Conservation (phyloP, 2,888 invertebrate species). For the Plebejus anna region DNA sequence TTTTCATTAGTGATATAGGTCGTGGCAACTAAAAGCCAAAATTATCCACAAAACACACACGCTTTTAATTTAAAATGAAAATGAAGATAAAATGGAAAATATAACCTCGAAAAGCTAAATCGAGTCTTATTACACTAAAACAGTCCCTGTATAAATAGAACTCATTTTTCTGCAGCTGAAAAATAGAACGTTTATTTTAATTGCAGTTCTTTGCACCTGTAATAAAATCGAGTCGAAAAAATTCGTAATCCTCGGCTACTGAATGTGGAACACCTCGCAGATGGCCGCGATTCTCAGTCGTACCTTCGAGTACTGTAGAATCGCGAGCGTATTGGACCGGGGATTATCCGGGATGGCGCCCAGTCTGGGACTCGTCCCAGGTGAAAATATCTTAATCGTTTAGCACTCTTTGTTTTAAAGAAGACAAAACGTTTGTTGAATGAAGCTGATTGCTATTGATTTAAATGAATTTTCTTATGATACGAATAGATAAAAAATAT, state of each 20-base stretch:
- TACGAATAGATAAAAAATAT: background rate
- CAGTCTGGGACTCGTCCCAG: slow-evolving; percentile 42
- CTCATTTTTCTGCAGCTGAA: slow-evolving; percentile 27
- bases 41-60: background rate
- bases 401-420: slow-evolving; percentile 29
- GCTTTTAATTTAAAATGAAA: slow-evolving; percentile 2
- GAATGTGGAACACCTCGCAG: slow-evolving; percentile 18
- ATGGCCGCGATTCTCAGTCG: slow-evolving; percentile 12
- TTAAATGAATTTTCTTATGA: background rate
- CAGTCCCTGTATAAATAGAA: slow-evolving; percentile 13
- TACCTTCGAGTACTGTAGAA: slow-evolving; percentile 34
- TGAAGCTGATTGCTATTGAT: background rate
- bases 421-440: background rate
- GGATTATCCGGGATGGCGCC: slow-evolving; percentile 49
- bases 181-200: slow-evolving; percentile 24
- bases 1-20: slow-evolving; percentile 5
- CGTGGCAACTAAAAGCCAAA: background rate
- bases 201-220: slow-evolving; percentile 16
- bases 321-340: slow-evolving; percentile 58
- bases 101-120: slow-evolving; percentile 7
- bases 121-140: slow-evolving; percentile 17
- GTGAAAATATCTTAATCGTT: slow-evolving; percentile 43
- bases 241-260: slow-evolving; percentile 6
- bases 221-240: slow-evolving; percentile 24
- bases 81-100: slow-evolving; percentile 10